A percentile compares a stretch with the other conserved stretches of the same genome.
Conservation (phyloP, 2,113 vertebrate species). For the Zapornia atra region DNA sequence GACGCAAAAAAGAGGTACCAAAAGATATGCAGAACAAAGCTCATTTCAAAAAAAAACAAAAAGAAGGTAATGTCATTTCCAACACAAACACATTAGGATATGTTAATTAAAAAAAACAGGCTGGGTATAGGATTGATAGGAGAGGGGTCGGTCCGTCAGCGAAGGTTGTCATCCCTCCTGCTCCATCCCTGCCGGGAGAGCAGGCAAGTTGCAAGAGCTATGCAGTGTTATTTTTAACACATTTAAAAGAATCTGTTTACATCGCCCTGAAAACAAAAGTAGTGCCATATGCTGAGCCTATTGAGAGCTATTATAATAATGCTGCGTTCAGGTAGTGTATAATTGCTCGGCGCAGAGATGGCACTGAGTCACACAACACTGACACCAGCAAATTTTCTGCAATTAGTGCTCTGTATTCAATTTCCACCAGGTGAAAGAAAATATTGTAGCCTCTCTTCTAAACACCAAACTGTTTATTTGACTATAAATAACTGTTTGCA, state of each 20-base stretch:
- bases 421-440: slow-evolving; percentile 56
- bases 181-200: neutral
- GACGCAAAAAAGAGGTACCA: neutral
- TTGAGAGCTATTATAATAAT: slow-evolving; percentile 55
- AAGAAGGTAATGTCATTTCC: neutral
- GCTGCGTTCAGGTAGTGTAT: slow-evolving; percentile 48
- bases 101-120: neutral
- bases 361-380: slow-evolving; percentile 63
- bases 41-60: neutral
- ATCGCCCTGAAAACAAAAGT: slow-evolving; percentile 60
- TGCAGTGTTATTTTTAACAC: slow-evolving; percentile 29
- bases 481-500: slow-evolving; percentile 43
- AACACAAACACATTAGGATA: neutral
- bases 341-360: slow-evolving; percentile 61
- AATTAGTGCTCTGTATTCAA: slow-evolving; percentile 54
- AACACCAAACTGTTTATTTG: slow-evolving; percentile 50
- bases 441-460: slow-evolving; percentile 1
- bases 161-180: neutral
- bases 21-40: neutral
- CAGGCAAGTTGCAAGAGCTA: neutral
- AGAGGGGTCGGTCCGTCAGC: neutral
- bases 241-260: slow-evolving; percentile 9
- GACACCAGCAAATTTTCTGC: slow-evolving; percentile 61
- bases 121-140: neutral
- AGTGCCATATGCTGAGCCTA: slow-evolving; percentile 62